Evolutionary conservation across 2,797 vertebrate genomes (phyloP).

Genomic region (Pangasius djambal): DNA sequence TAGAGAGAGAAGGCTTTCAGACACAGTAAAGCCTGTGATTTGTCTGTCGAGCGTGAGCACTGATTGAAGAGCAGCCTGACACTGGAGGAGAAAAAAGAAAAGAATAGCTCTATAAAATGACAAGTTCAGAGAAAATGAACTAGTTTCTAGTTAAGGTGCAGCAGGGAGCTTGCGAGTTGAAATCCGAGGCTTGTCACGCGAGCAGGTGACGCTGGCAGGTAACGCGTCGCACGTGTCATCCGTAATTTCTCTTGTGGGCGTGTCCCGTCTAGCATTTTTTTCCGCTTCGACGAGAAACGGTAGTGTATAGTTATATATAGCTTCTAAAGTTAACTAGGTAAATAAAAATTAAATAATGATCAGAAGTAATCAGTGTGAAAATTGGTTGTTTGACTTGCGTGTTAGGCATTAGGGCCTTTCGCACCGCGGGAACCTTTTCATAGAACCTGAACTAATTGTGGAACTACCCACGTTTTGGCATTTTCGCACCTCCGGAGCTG

Average conservation of each 20-base stretch:
- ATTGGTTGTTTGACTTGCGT: neutral
- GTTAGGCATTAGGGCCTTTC: no score
- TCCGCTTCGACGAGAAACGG: neutral
- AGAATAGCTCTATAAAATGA: neutral
- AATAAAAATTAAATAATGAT: no score
- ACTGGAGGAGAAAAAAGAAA: neutral
- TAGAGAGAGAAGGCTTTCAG: neutral
- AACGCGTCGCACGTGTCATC: neutral
- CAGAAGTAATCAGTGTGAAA: neutral
- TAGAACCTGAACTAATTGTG: no score
- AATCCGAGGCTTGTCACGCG: no score
- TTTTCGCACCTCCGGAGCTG: no score
- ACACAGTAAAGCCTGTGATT: slow-evolving; percentile 12
- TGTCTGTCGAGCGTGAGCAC: neutral
- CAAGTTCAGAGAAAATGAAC: neutral
- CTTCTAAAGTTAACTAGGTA: neutral
- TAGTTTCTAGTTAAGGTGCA: neutral
- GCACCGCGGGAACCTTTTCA: no score
- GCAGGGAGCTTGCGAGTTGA: no score
- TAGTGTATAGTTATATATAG: neutral
- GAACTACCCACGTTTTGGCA: no score
- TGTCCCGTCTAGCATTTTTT: neutral
- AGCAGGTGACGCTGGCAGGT: neutral
- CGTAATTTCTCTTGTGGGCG: neutral
- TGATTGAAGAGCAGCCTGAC: slow-evolving; percentile 8